Percentiles rank a stretch among this genome's conserved stretches.
These are phyloP conservation scores for Empidonax traillii DNA, from an alignment of 2,113 vertebrate genomes.

Conservation along the genomic window DNA sequence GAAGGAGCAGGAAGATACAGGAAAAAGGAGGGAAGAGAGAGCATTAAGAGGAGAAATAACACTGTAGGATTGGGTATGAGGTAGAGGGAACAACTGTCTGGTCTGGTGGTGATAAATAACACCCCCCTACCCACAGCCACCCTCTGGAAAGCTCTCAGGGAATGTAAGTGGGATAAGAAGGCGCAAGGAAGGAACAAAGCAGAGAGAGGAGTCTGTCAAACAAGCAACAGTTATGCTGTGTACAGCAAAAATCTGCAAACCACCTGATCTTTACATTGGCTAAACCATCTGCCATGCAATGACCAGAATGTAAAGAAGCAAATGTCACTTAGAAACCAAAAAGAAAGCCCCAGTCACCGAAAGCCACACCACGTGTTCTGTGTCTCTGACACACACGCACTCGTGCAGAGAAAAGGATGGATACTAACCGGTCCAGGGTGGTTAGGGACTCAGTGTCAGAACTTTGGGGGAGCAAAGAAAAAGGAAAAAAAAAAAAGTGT, in stretches of 20 bases:
- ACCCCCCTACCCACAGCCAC: neutral
- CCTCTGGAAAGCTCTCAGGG: neutral
- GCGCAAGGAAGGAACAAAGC: neutral
- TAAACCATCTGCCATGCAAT: slow-evolving; percentile 75
- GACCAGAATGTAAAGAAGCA: slow-evolving; percentile 68
- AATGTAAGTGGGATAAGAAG: neutral
- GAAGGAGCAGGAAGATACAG: slow-evolving; percentile 10
- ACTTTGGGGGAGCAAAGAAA: slow-evolving; percentile 98
- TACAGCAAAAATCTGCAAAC: neutral
- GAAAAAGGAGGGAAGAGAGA: neutral
- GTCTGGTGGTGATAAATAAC: neutral
- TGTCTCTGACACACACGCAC: slow-evolving; percentile 77
- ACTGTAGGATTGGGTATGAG: neutral
- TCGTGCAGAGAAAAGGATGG: slow-evolving; percentile 89
- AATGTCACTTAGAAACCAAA: slow-evolving; percentile 60
- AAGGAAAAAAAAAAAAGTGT: slow-evolving; percentile 73
- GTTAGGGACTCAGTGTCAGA: slow-evolving; percentile 99
- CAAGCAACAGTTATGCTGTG: slow-evolving; percentile 21
- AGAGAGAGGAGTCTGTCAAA: slow-evolving; percentile 1
- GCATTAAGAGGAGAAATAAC: neutral
- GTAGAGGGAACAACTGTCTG: neutral
- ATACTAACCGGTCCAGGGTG: slow-evolving; percentile 99
- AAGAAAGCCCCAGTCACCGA: slow-evolving; percentile 39
- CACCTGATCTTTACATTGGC: slow-evolving; percentile 29
- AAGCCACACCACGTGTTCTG: slow-evolving; percentile 67